Base-by-base conservation (phyloP, 2,113 vertebrate species). In the Trogon surrucura region DNA sequence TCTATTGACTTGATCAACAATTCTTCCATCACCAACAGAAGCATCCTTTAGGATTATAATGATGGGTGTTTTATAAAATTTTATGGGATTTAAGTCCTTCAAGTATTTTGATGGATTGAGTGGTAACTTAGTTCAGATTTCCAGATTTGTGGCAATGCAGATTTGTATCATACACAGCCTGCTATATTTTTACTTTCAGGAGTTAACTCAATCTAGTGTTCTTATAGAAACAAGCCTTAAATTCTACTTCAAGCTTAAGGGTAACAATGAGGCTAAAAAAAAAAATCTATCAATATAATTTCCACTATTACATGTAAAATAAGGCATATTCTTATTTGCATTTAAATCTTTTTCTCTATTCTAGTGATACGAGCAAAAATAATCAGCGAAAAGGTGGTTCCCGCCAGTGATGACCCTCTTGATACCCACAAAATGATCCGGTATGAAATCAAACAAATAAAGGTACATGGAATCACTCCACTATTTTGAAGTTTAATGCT, bases 381-480 rank as follows among this genome's bases (percentile, higher is more conserved):
- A 93, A 96, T 97, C 29, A 98, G 98, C 48, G 98, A 99, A 97
- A 99, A 99, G 97, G 98, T 99, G 91, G 98, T 99, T 97, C 98
- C 98, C 93, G 98, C 98, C 95, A 98, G 98, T 58, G 97, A 98
- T 88, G 97, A 98, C 89, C 98, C 98, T 88, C 97, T 97, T 50
- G 97, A 98, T 53, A 98, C 98, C 95, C 98, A 98, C 98, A 99
- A 99, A 98, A 97, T 98, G 98, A 98, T 99, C 97, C 98, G 98
- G 93, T 99, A 99, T 94, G 98, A 99, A 98, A 98, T 99, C 97
- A 99, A 99, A 98, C 98, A 99, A 98, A 99, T 99, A 97, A 99
- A 99, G 99, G 99, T 99, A 98, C 98, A 97, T 97, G 74, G 91
- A 96, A 94, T 48, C 91, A 77, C 34, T 90, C 70, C 78, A 86